Evolutionary conservation across 1,140 invertebrate species (phyloP), one percentile per base, ranked within the genome.

Genomic region (Rhopalosiphum padi): DNA sequence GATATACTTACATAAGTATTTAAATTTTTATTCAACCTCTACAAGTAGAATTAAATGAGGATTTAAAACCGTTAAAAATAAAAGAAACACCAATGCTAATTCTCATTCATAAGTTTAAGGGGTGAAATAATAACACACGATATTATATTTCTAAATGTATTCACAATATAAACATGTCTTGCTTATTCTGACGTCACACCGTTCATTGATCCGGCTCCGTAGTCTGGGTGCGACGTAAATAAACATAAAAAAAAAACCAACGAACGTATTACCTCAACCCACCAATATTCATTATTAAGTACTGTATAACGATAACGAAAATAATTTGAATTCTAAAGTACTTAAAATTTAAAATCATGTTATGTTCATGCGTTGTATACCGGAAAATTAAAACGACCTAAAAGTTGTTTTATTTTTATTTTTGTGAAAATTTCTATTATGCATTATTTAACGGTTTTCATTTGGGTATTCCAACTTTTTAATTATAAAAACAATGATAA

Each of bases 191-290:
- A 89, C 88, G 88, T 89, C 88, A 89, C 51, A 9, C 23, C 35
- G n/a, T 89, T 89, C 87, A 89, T 89, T 89, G 88, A 89, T 89
- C 51, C 48, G 35, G 55, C 9, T 89, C 1, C 25, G 23, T 41
- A 6, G 18, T 41, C 7, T 23, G 53, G 22, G 22, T 25, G 51
- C 1, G 48, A 15, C n/a, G n/a, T 89, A 53, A 53, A 89, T 25
- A 89, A 23, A 21, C 15, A 48, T 87, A 30, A 53, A 89, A 35
- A 35, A 48, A 43, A 46, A 87, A 87, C 5, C 86, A 35, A 89
- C 35, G 35, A 55, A 9, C 86, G 86, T 85, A 85, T 46, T 43
- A 86, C 85, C 41, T 30, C 43, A 46, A 41, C 46, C 35, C n/a
- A 89, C n/a, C 11, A 53, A 89, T 35, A 82, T 53, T 23, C n/a